Conservation (phyloP, 1,140 invertebrate genomes). For the Drosophila auraria region DNA sequence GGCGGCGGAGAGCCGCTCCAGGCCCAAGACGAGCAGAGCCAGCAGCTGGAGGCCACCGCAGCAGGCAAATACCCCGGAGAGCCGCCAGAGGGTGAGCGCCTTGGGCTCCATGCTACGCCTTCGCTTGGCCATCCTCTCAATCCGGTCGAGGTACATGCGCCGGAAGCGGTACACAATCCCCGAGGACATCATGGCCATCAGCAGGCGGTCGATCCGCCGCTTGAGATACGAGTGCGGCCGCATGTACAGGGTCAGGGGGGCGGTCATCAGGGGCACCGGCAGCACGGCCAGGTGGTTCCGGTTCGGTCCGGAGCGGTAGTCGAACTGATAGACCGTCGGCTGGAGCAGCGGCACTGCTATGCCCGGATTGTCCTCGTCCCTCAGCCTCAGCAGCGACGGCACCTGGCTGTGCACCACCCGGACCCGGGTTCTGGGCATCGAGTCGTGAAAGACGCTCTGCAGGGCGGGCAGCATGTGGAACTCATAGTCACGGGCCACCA, state of each 20-base stretch:
- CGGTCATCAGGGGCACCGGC: constrained; percentile 50
- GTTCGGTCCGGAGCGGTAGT: constrained; percentile 34
- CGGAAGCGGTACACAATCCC: constrained; percentile 61
- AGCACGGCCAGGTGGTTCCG: constrained; percentile 41
- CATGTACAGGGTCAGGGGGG: constrained; percentile 75
- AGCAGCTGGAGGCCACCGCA: constrained; percentile 39
- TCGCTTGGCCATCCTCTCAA: constrained; percentile 29
- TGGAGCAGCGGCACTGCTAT: constrained; percentile 57
- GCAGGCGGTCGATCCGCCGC: constrained; percentile 47
- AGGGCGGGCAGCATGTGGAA: constrained; percentile 60
- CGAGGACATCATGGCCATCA: constrained; percentile 69
- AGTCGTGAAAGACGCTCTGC: constrained; percentile 32
- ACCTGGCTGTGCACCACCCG: not conserved
- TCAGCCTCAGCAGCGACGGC: constrained; percentile 7
- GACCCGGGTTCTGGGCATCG: constrained; percentile 22
- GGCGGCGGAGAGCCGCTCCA: constrained; percentile 37
- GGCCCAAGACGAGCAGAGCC: constrained; percentile 50
- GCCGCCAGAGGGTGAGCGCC: constrained; percentile 45
- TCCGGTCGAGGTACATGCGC: constrained; percentile 58
- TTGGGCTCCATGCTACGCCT: constrained; percentile 41
- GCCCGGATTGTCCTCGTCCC: constrained; percentile 43
- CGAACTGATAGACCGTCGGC: constrained; percentile 42
- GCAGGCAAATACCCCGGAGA: constrained; percentile 59
- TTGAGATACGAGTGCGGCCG: constrained; percentile 72
- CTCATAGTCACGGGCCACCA: constrained; percentile 46